Base-by-base conservation (phyloP, 35 echinoderm and acorn worm genomes). In the Heliocidaris erythrogramma region DNA sequence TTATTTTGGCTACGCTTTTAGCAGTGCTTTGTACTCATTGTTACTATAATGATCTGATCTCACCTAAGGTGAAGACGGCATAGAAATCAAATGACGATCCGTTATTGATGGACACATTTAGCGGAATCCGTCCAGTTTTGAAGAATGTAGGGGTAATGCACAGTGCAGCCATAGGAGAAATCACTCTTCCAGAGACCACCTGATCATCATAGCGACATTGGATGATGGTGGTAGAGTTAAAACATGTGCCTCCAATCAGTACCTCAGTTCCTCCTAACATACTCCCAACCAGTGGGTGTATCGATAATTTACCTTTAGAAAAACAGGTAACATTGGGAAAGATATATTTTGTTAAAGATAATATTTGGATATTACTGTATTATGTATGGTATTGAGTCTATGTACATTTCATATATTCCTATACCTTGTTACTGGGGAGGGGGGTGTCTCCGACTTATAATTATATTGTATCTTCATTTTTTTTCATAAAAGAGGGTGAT, bases 141-240 rank as follows among this genome's bases (percentile, higher is more conserved):
- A 94, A 94, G 71, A 94, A 85, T 29, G 85, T 48, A 21, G 94
- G 94, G 27, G 60, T 94, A 18, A 94, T 78, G 85, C 94, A 94
- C 5, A 85, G 13, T 18, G 94, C 94, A 50, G 65, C 9, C 16
- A 32, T 30, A 47, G 86, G 16, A 48, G 94, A 86, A 21, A 94
- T 42, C 10, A 85, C 31, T 29, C 27, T 48, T 49, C 94, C 94
- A 49, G 9, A 16, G 35, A 94, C 78, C 21, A 42, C 50, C 8
- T 30, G 16, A 14, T 87, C 85, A 94, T 85, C 94, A 47, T 88
- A 94, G 16, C 32, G 21, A 87, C 94, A 94, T 31, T 48, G 18
- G 32, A 94, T 87, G 29, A 87, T 88, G 32, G 27, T 49, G 16
- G 85, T 56, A 42, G 60, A 47, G 71, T 94, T 60, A 31, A 94